phyloP scores from a whole-genome alignment of 2,888 invertebrate species.

The Machimus atricapillus region DNA sequence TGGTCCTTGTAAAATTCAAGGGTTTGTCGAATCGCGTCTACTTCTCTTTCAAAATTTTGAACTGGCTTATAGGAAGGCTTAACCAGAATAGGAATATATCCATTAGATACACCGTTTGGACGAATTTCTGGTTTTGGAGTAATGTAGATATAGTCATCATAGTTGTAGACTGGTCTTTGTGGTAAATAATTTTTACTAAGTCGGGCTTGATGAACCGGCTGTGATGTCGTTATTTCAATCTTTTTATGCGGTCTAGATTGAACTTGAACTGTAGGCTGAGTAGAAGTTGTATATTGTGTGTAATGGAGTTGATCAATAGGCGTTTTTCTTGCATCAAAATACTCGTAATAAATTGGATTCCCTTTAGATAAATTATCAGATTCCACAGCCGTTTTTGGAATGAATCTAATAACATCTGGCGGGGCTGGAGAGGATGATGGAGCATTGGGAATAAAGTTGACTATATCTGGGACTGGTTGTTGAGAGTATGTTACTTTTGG shows the following conservation, averaged over 20 bases:
- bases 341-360: constrained; percentile 62
- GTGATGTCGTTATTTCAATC: background rate
- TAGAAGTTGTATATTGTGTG: background rate
- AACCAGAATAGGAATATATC: constrained; percentile 19
- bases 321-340: constrained; percentile 59
- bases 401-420: constrained; percentile 54
- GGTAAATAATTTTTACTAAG: constrained; percentile 38
- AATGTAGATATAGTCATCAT: constrained; percentile 58
- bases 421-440: constrained; percentile 54
- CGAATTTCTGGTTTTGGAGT: constrained; percentile 66
- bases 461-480: constrained; percentile 53
- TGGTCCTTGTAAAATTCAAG: constrained; percentile 70
- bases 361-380: constrained; percentile 55
- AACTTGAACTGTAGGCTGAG: constrained; percentile 21
- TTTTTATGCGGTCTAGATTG: constrained; percentile 52
- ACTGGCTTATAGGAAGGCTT: constrained; percentile 54
- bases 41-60: constrained; percentile 70
- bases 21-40: constrained; percentile 71
- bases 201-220: constrained; percentile 22
- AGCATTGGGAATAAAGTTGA: constrained; percentile 54
- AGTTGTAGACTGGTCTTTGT: constrained; percentile 44
- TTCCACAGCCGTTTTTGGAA: constrained; percentile 53
- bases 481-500: constrained; percentile 53
- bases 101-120: constrained; percentile 52
- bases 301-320: constrained; percentile 36